Base-by-base conservation (phyloP, 2,888 invertebrate species). In the Xanthostigma xanthostigma region DNA sequence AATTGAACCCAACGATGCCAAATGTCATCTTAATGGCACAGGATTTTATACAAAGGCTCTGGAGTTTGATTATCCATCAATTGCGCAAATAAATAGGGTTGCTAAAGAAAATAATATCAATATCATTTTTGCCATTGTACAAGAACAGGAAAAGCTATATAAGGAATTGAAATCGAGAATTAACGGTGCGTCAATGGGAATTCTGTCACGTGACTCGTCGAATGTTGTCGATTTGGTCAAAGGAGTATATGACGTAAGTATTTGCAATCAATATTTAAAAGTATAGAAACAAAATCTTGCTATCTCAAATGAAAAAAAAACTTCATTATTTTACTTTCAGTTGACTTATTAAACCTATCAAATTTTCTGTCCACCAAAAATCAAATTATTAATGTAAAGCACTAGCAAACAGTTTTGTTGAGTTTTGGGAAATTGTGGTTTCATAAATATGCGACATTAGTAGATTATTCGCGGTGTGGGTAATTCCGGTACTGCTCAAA, bases 1-100 rank as follows among this genome's bases (percentile, higher is more conserved):
- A 33, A 69, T 78, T 34, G 71, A 77, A 55, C 84, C 85, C 0
- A 84, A 84, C 56, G 84, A 86, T 59, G 83, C 79, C 1, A 60
- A 69, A 52, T 87, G 87, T 56, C 78, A 86, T 57, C 70, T 80
- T 56, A 62, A 74, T 53, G 45, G 63, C 36, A 56, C 71, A 8
- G 67, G 76, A 17, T 65, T 68, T 47, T 84, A 85, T 61, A 72
- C 72, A 6, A 71, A 75, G 53, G 68, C 70, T 27, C 62, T 73
- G 10, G 62, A 66, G 44, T 75, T 76, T 68, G 90, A 91, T 64
- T 91, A 90, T 63, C 90, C 90, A 1, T 86, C 88, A 1, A 73
- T 88, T 40, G 76, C 82, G 36, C 73, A 78, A 57, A 73, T 83
- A 35, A 77, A 76, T 55, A 70, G 71, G 57, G 64, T 74, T 36